Base-by-base conservation (phyloP, 2,797 vertebrate species). In the Sebastes itinus region DNA sequence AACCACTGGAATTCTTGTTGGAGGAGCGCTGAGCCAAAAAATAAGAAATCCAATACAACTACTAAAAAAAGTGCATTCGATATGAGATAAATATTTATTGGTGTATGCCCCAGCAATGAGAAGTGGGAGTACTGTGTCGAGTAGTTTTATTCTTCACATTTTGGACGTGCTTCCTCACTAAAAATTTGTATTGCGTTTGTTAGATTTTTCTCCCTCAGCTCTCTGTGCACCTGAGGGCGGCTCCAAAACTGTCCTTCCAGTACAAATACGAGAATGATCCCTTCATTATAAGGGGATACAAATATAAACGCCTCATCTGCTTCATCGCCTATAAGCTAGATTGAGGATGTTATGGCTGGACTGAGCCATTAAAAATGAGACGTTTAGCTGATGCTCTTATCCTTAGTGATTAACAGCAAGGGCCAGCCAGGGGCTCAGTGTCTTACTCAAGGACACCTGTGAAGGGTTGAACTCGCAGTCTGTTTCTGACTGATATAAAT, bases 221-320 rank as follows among this genome's bases (percentile, higher is more conserved):
- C 20, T 18, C 54, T 5, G 6, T 16, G 69, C 46, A 76, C 81
- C 81, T 72, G 72, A 67, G 38, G 75, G 81, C 9, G 22, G 23
- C 74, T 82, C 58, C 52, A 52, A 75, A 77, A 38, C 73, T 64
- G 30, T 64, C 72, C 33, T n/a, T 33, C 55, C 78, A 77, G 72
- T 82, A 67, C 77, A 87, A 87, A 83, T 55, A 63, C 73, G 28
- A 62, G 64, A 88, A 78, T 61, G 84, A 86, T 87, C 82, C 78
- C 60, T 87, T 89, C 87, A 82, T 89, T 85, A 87, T 61, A 38
- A 82, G 20, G 49, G 84, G 70, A 66, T 72, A 83, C 79, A 88
- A 83, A 91, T 70, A 80, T 54, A 75, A 87, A 85, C 52, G 73
- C 64, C 75, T 87, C 88, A 78, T 81, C 86, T 87, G 59, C 75